phyloP scores from a whole-genome alignment of 2,113 vertebrate genomes.

The Columbina picui region DNA sequence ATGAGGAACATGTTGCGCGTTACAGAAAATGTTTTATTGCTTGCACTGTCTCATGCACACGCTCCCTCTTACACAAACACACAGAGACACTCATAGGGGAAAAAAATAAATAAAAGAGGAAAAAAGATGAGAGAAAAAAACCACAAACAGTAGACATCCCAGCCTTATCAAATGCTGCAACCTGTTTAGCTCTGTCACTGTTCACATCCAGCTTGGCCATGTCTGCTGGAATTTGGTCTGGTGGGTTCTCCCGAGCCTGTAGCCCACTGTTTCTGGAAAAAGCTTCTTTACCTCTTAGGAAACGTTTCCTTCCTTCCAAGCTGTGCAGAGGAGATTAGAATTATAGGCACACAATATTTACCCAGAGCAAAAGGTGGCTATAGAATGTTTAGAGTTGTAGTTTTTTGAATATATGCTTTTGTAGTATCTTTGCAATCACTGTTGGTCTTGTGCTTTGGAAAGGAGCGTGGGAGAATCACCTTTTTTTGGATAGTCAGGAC shows the following conservation, averaged over 20 bases:
- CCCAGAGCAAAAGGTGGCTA: not conserved
- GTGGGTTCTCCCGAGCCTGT: not conserved
- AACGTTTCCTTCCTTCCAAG: not conserved
- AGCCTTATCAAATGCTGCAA: not conserved
- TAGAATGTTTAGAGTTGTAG: not conserved
- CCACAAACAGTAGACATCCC: not conserved
- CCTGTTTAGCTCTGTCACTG: not conserved
- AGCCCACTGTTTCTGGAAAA: not conserved
- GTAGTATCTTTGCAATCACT: not conserved
- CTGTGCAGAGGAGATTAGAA: not conserved
- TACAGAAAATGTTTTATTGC: not conserved
- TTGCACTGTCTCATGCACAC: too few species aligned
- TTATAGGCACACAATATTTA: not conserved
- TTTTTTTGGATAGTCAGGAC: not conserved
- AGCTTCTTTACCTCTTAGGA: not conserved
- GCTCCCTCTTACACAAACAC: not conserved
- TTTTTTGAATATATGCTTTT: not conserved
- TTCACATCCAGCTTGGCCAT: not conserved
- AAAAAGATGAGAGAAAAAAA: too few species aligned
- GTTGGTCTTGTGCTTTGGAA: not conserved
- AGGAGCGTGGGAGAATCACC: rapidly evolving
- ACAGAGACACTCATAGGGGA: rapidly evolving
- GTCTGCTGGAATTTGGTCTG: not conserved
- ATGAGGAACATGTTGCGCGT: not conserved
- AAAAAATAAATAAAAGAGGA: not conserved